phyloP scores from a whole-genome alignment of 2,797 vertebrate genomes.

The Bovichtus diacanthus region DNA sequence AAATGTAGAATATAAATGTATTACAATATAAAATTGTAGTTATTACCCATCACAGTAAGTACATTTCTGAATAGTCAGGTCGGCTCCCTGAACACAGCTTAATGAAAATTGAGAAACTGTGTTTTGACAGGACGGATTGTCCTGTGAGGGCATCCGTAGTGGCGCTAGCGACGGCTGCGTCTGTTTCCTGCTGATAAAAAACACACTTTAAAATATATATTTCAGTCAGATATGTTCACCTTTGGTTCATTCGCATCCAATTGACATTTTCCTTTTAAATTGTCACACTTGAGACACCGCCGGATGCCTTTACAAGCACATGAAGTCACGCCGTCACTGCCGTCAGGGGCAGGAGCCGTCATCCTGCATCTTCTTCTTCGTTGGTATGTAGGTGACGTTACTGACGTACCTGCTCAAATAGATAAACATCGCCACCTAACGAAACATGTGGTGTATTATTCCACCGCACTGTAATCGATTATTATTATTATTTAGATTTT shows the following conservation, averaged over 20 bases:
- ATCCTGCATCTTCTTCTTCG: constrained; percentile 5
- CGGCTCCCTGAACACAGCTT: background rate
- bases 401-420: background rate
- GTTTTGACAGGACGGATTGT: background rate
- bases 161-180: rapidly evolving
- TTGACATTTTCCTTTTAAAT: background rate
- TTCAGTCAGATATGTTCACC: constrained; percentile 38
- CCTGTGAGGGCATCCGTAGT: constrained; percentile 35
- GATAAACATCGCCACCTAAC: constrained; percentile 12
- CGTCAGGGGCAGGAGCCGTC: constrained; percentile 43
- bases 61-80: background rate
- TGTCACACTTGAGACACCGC: constrained; percentile 71
- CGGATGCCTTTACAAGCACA: constrained; percentile 78
- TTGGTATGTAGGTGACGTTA: rapidly evolving
- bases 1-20: background rate
- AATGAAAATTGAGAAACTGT: background rate
- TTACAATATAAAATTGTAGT: background rate
- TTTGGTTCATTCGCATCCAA: background rate
- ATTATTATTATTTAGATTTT: background rate
- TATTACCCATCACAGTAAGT: background rate
- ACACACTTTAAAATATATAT: rapidly evolving
- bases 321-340: rapidly evolving
- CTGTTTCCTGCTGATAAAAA: background rate
- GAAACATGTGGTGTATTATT: background rate
- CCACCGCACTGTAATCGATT: background rate